Evolutionary conservation across 2,113 vertebrate genomes (phyloP).

Genomic region (Spermophilus dauricus): DNA sequence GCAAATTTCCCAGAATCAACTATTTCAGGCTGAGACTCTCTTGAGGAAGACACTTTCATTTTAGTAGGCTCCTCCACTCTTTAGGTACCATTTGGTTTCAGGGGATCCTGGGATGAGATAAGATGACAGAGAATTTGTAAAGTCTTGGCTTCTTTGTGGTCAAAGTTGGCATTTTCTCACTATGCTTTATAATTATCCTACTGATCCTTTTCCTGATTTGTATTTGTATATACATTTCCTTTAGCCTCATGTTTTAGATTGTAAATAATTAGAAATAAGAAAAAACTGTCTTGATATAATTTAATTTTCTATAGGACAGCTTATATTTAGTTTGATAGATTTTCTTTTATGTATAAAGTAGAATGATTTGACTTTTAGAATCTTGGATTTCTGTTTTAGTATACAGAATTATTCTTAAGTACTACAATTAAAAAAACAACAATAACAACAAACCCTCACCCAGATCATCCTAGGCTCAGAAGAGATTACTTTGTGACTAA

Average conservation of each 20-base stretch:
- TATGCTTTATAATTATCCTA: background rate
- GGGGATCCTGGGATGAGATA: background rate
- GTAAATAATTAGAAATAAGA: background rate
- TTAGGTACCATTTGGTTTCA: background rate
- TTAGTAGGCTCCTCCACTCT: background rate
- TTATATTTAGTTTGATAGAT: slow-evolving; percentile 9
- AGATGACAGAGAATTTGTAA: slow-evolving; percentile 6
- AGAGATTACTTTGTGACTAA: slow-evolving; percentile 23
- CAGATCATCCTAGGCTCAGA: slow-evolving; percentile 45
- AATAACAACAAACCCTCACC: background rate
- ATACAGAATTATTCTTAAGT: slow-evolving; percentile 2
- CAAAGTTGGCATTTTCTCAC: background rate
- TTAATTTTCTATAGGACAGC: background rate
- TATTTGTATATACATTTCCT: background rate
- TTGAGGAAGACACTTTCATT: background rate
- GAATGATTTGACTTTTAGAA: background rate
- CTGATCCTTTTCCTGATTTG: background rate
- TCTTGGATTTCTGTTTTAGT: slow-evolving; percentile 24
- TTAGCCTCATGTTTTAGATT: background rate
- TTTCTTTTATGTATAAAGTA: background rate
- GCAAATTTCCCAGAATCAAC: background rate
- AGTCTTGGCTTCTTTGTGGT: background rate
- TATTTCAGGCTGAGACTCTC: background rate
- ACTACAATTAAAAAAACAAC: background rate
- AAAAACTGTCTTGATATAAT: background rate